A percentile compares a stretch with the other conserved stretches of the same genome.
These are phyloP conservation scores for Lethrus apterus DNA, from an alignment of 1,140 invertebrate species.

Conservation along the genomic window DNA sequence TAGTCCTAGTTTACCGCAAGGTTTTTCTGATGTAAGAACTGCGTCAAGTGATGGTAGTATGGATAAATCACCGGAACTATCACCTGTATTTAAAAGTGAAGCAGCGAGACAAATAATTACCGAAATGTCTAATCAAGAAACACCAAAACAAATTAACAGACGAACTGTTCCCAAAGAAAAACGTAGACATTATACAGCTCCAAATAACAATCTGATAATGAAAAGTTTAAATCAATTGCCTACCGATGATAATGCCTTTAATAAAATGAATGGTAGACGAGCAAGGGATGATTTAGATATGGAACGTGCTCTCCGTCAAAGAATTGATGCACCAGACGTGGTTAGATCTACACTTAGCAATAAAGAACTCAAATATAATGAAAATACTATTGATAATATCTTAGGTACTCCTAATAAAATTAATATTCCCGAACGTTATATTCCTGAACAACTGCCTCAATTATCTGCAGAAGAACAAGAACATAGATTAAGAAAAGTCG, in stretches of 20 bases:
- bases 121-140: conserved; percentile 58
- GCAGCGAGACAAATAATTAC: conserved; percentile 77
- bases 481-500: conserved; percentile 75
- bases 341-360: conserved; percentile 67
- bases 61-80: conserved; percentile 36
- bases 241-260: conserved; percentile 27
- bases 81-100: conserved; percentile 74
- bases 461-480: conserved; percentile 74
- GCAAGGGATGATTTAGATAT: conserved; percentile 80
- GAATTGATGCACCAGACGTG: conserved; percentile 72
- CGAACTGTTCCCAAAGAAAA: conserved; percentile 70
- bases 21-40: conserved; percentile 12
- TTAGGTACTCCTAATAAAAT: conserved; percentile 84
- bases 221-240: conserved; percentile 33
- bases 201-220: conserved; percentile 45
- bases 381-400: conserved; percentile 76
- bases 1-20: conserved; percentile 26
- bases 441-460: conserved; percentile 79
- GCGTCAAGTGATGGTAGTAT: conserved; percentile 21
- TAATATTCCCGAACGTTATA: conserved; percentile 82
- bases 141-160: conserved; percentile 32
- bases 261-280: conserved; percentile 39
- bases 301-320: conserved; percentile 64
- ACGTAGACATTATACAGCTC: conserved; percentile 80
- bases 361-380: conserved; percentile 57